Evolutionary conservation across 2,888 invertebrate species (phyloP).

Genomic region (Cacoxenus indagator): DNA sequence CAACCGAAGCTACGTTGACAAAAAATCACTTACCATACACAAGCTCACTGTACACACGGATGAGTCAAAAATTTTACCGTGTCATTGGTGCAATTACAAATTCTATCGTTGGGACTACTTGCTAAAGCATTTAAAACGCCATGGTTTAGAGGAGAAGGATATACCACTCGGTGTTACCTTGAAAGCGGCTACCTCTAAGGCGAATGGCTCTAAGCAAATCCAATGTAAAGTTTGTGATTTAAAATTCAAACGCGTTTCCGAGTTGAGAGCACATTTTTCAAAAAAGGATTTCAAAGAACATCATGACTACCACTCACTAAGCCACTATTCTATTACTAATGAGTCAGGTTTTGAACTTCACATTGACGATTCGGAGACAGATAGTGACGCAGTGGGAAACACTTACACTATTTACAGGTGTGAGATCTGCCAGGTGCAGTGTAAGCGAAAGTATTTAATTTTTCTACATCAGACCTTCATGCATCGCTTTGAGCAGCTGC

Average conservation of each 20-base stretch:
- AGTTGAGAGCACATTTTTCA: slow-evolving; percentile 50
- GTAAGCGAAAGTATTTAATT: not conserved
- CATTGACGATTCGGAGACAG: slow-evolving; percentile 62
- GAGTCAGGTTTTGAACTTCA: slow-evolving; percentile 66
- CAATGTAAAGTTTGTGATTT: slow-evolving; percentile 59
- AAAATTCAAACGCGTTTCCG: slow-evolving; percentile 50
- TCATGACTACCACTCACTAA: slow-evolving; percentile 29
- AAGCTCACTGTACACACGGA: slow-evolving; percentile 50
- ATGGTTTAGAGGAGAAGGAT: slow-evolving; percentile 51
- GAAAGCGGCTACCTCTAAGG: slow-evolving; percentile 54
- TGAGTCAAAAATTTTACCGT: slow-evolving; percentile 56
- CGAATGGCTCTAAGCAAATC: slow-evolving; percentile 58
- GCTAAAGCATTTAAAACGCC: slow-evolving; percentile 59
- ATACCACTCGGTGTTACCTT: slow-evolving; percentile 55
- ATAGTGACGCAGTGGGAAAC: slow-evolving; percentile 26
- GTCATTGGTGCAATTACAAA: slow-evolving; percentile 63
- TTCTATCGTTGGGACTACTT: slow-evolving; percentile 61
- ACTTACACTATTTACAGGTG: slow-evolving; percentile 45
- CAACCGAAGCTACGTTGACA: slow-evolving; percentile 52
- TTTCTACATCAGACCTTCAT: not conserved
- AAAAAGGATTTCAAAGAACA: slow-evolving; percentile 19
- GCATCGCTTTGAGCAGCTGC: slow-evolving; percentile 70
- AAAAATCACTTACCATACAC: slow-evolving; percentile 62
- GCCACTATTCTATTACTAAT: slow-evolving; percentile 65
- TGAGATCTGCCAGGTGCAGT: slow-evolving; percentile 26